A percentile compares a stretch with the other conserved stretches of the same genome.
These are phyloP conservation scores for Drosophila obscura DNA, from an alignment of 1,140 invertebrate species.

Conservation along the genomic window DNA sequence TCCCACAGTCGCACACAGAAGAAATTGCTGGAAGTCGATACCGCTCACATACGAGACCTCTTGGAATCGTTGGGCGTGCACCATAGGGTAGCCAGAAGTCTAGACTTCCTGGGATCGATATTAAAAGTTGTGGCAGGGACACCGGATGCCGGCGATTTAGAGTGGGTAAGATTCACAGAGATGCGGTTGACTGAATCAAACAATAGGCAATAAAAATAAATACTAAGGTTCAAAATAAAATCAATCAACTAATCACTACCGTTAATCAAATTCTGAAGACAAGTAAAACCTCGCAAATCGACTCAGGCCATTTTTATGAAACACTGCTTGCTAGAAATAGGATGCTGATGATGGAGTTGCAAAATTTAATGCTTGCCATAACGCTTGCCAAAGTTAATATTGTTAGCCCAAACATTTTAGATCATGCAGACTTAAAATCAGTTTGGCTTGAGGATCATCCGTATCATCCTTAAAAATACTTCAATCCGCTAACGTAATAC, in stretches of 20 bases:
- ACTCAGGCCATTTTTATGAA: slow-evolving; percentile 20
- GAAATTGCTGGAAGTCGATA: neutral
- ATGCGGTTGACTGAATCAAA: neutral
- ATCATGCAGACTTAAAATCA: too few relatives aligned
- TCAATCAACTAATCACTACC: slow-evolving; percentile 5
- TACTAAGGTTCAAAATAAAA: slow-evolving; percentile 8
- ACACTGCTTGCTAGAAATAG: neutral
- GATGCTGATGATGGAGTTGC: too few relatives aligned
- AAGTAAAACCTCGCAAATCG: slow-evolving; percentile 7
- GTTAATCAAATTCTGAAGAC: slow-evolving; percentile 13
- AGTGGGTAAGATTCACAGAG: neutral
- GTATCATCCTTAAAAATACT: too few relatives aligned
- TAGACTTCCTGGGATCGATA: neutral
- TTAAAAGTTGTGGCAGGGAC: neutral
- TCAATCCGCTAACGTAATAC: too few relatives aligned
- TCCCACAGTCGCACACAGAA: slow-evolving; percentile 2
- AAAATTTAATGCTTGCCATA: too few relatives aligned
- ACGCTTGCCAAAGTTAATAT: too few relatives aligned
- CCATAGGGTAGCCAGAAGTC: neutral
- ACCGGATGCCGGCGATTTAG: slow-evolving; percentile 2
- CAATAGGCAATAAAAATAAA: neutral
- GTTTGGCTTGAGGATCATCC: too few relatives aligned
- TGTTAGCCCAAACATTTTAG: too few relatives aligned
- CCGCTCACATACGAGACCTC: neutral
- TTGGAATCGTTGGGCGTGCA: neutral